A percentile compares a stretch with the other conserved stretches of the same genome.
Conservation (phyloP, 2,113 vertebrate genomes). For the Pygoscelis adeliae region DNA sequence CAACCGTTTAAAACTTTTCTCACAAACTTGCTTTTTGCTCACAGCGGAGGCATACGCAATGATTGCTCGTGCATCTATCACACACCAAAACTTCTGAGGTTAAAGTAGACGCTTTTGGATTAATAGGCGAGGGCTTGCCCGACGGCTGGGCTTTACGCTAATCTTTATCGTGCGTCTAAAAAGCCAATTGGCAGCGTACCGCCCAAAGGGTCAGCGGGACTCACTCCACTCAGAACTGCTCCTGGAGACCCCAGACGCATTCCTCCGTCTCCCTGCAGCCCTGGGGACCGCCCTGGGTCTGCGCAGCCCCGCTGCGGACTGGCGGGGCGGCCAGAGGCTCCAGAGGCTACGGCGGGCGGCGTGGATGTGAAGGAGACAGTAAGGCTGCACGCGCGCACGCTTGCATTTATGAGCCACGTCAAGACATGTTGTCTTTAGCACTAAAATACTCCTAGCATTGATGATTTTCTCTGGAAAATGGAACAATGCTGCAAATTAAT, state of each 20-base stretch:
- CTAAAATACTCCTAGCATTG: not conserved
- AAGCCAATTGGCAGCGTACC: not conserved
- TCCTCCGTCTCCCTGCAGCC: not conserved
- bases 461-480: not conserved
- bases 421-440: not conserved
- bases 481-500: not conserved
- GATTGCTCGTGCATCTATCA: accelerated
- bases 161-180: not conserved
- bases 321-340: not conserved
- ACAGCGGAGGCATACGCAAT: not conserved
- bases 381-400: not conserved
- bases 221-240: not conserved
- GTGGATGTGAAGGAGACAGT: not conserved
- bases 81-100: not conserved
- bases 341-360: not conserved
- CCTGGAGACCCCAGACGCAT: not conserved
- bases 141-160: not conserved
- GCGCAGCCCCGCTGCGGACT: not conserved
- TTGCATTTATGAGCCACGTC: not conserved
- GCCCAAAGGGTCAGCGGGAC: not conserved
- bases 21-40: not conserved
- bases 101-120: not conserved
- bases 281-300: not conserved
- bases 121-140: not conserved
- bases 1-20: not conserved